Conservation (phyloP, 2,888 invertebrate genomes). For the Hyalella azteca region DNA sequence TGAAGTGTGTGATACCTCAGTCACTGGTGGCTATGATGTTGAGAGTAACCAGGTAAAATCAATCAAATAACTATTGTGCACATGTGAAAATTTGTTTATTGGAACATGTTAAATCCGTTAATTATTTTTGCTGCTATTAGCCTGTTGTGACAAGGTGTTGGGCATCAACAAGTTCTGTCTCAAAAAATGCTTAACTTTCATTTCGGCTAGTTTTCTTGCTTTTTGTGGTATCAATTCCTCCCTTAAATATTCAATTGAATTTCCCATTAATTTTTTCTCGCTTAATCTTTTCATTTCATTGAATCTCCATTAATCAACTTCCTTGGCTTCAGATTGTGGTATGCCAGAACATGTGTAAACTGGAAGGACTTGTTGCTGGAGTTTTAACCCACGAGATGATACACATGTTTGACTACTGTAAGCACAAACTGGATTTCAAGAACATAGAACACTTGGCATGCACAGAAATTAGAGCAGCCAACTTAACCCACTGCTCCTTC, state of each 20-base stretch:
- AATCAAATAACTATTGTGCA: too few species aligned
- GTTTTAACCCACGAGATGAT: constrained; percentile 91
- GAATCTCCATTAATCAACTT: not conserved
- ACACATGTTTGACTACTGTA: constrained; percentile 95
- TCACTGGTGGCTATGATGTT: constrained; percentile 91
- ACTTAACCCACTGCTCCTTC: constrained; percentile 90
- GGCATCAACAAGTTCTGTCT: not conserved
- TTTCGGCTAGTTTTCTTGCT: not conserved
- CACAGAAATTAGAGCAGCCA: constrained; percentile 93
- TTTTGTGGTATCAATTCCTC: not conserved
- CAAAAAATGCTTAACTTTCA: not conserved
- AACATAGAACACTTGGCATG: constrained; percentile 93
- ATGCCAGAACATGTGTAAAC: constrained; percentile 82
- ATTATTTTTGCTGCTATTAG: not conserved
- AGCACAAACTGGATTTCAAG: constrained; percentile 80
- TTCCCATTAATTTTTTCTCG: not conserved
- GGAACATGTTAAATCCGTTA: too few species aligned
- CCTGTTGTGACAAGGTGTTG: not conserved
- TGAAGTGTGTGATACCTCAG: constrained; percentile 82
- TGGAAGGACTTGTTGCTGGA: constrained; percentile 75
- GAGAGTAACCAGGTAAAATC: constrained; percentile 68
- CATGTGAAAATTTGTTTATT: too few species aligned
- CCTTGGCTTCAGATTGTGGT: constrained; percentile 75
- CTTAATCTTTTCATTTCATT: not conserved
- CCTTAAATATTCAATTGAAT: not conserved